Evolutionary conservation across 2,797 vertebrate species (phyloP), one percentile per base, ranked within the genome.

Genomic region (Poeciliopsis infans): DNA sequence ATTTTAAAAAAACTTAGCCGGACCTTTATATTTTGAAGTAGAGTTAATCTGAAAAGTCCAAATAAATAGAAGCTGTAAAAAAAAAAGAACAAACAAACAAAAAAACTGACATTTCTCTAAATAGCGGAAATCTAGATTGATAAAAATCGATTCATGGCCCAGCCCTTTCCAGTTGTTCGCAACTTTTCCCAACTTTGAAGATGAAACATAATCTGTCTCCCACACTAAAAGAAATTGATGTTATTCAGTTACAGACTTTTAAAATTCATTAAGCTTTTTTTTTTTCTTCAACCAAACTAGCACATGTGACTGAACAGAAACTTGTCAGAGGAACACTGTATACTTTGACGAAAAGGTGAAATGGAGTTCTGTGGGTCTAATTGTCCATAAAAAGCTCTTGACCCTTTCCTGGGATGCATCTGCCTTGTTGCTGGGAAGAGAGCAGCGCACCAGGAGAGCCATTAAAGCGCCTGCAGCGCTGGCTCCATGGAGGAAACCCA

Each of bases 381-480:
- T 88, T 83, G 87, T 85, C 88, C 85, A 81, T 83, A 87, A 92
- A 91, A 92, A 87, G 77, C 85, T 72, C 77, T 31, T 83, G 79
- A 91, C 82, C 87, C 79, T 79, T 70, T 84, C 77, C 85, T 80
- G 8, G 64, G 81, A 68, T 86, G 83, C 82, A 91, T 88, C 82
- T 89, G 86, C 82, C 87, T 69, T 0, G 72, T 74, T 78, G 85
- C 78, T 10, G 55, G 36, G 79, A 88, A 87, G 80, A 39, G 39
- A 84, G 83, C 66, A 18, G 16, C 66, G 59, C 71, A 82, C 80
- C 79, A 53, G 46, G 49, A 83, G 81, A 92, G 85, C 66, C 51
- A 70, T 88, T 86, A 73, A 72, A 79, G 83, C 28, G 71, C 86
- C 43, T 76, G 78, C 80, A 75, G 70, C 46, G 45, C 55, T 15